Conservation (phyloP, 2,797 vertebrate genomes). For the Hoplostethus mediterraneus region DNA sequence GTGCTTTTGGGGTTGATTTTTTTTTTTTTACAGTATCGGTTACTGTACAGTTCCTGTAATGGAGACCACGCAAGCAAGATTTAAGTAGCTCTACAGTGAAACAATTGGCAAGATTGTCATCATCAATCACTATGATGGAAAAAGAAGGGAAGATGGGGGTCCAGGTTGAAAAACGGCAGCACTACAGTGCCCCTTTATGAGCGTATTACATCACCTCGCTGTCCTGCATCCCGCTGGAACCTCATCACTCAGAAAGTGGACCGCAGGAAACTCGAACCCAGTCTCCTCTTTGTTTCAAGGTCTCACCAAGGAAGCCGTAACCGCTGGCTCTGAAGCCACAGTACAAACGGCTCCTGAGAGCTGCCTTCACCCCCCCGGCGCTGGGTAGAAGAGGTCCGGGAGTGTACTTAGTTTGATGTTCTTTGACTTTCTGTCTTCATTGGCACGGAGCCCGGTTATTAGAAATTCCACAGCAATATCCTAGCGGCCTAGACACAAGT, state of each 20-base stretch:
- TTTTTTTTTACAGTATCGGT: too few relatives aligned
- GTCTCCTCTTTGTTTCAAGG: constrained; percentile 26
- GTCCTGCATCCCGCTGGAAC: constrained; percentile 28
- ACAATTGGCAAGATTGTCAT: too few relatives aligned
- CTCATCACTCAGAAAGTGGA: constrained; percentile 41
- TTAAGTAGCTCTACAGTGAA: too few relatives aligned
- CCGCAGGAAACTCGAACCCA: constrained; percentile 37
- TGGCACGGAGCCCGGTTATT: constrained; percentile 72
- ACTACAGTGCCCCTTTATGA: background rate
- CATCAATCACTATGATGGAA: too few relatives aligned
- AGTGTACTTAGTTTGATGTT: constrained; percentile 69
- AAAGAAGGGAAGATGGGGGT: too few relatives aligned
- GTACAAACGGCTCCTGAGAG: constrained; percentile 43
- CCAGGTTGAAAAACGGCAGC: too few relatives aligned
- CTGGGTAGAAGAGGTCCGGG: constrained; percentile 43
- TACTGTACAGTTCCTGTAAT: too few relatives aligned
- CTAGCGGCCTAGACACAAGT: constrained; percentile 64
- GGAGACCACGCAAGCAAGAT: too few relatives aligned
- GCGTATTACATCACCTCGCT: constrained; percentile 28
- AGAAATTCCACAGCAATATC: constrained; percentile 79
- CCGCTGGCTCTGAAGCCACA: constrained; percentile 36
- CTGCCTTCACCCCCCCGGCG: constrained; percentile 16
- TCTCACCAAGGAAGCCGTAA: constrained; percentile 22
- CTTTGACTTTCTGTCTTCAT: constrained; percentile 69
- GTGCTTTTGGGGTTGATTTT: too few relatives aligned